Evolutionary conservation across 1,140 invertebrate genomes (phyloP).

Genomic region (Listronotus oregonensis): DNA sequence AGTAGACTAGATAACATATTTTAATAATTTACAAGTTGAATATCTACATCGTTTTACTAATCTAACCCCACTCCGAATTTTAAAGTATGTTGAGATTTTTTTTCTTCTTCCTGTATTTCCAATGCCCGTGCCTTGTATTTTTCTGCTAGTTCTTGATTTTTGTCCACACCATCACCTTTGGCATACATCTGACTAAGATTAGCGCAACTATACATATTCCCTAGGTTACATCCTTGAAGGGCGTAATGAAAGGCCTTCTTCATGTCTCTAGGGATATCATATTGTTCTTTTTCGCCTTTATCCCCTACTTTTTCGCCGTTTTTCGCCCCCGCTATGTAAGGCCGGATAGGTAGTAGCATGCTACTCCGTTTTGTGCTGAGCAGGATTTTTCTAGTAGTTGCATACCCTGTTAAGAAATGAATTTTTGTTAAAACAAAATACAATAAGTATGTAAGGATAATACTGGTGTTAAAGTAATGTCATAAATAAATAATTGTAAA

Average conservation of each 20-base stretch:
- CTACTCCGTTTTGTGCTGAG: conserved; percentile 67
- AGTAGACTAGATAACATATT: too few relatives aligned
- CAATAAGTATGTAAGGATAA: too few relatives aligned
- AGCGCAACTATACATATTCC: conserved; percentile 82
- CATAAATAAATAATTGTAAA: too few relatives aligned
- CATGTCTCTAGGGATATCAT: conserved; percentile 70
- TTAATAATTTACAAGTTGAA: too few relatives aligned
- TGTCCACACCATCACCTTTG: conserved; percentile 70
- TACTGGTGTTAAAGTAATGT: too few relatives aligned
- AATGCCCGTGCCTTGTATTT: conserved; percentile 72
- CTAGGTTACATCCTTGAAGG: conserved; percentile 76
- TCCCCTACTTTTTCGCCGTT: conserved; percentile 54
- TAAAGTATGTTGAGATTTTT: conserved; percentile 63
- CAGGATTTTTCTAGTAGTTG: conserved; percentile 75
- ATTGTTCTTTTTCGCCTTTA: conserved; percentile 54
- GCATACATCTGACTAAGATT: conserved; percentile 86
- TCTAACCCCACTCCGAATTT: conserved; percentile 69
- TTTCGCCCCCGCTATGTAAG: conserved; percentile 76
- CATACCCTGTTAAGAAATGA: conserved; percentile 60
- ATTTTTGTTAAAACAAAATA: too few relatives aligned
- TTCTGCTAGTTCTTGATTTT: conserved; percentile 71
- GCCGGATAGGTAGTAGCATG: conserved; percentile 80
- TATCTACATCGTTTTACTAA: neutral
- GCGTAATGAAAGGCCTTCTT: conserved; percentile 77
- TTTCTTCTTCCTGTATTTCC: conserved; percentile 70